Percentiles rank a stretch among this genome's conserved stretches.
phyloP scores from a whole-genome alignment of 2,888 invertebrate species.

The Abrostola triplasia region DNA sequence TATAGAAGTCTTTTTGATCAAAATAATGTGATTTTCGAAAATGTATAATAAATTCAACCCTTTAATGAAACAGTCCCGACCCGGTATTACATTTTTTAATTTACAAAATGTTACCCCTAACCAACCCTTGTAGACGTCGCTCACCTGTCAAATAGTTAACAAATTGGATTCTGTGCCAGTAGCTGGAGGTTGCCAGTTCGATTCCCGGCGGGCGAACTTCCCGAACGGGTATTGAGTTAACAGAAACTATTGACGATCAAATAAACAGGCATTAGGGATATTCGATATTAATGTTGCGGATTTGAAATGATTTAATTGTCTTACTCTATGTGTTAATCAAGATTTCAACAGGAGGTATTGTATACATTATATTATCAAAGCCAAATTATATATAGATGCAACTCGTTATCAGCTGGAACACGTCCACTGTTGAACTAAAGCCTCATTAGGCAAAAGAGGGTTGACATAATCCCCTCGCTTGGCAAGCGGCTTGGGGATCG shows the following conservation, averaged over 20 bases:
- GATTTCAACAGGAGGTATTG: no score
- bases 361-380: no score
- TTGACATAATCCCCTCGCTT: no score
- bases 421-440: no score
- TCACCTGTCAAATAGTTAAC: slow-evolving; percentile 71
- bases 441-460: no score
- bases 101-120: slow-evolving; percentile 28
- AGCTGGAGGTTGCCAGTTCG: slow-evolving; percentile 57
- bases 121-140: slow-evolving; percentile 63
- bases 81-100: slow-evolving; percentile 38
- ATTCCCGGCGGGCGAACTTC: slow-evolving; percentile 57
- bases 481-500: no score
- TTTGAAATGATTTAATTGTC: background rate
- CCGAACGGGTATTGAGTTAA: slow-evolving; percentile 48
- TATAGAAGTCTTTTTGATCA: no score
- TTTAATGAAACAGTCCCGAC: slow-evolving; percentile 13
- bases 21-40: background rate
- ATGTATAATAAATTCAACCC: slow-evolving; percentile 16
- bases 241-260: slow-evolving; percentile 49
- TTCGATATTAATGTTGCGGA: slow-evolving; percentile 1
- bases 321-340: background rate
- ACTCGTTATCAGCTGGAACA: no score
- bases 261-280: slow-evolving; percentile 26
- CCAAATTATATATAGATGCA: no score
- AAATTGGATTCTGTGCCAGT: slow-evolving; percentile 62